Percentiles rank a stretch among this genome's conserved stretches.
phyloP scores from a whole-genome alignment of 2,888 invertebrate species.

The Acrocyrtus sp. region DNA sequence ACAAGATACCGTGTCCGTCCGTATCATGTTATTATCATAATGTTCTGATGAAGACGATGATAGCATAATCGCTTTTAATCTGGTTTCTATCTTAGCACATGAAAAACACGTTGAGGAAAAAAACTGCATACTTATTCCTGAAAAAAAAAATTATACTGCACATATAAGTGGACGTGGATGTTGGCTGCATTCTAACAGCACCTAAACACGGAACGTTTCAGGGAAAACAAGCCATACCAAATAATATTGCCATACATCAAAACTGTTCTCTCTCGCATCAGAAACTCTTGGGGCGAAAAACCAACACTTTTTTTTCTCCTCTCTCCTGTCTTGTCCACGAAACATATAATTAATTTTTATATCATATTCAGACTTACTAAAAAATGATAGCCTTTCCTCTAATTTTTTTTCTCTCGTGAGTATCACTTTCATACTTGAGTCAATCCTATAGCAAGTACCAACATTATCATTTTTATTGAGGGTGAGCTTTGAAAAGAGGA shows the following conservation, averaged over 20 bases:
- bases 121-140: neutral
- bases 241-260: neutral
- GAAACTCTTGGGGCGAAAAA: constrained; percentile 23
- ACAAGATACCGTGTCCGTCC: constrained; percentile 6
- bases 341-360: constrained; percentile 49
- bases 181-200: too few species aligned
- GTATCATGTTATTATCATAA: constrained; percentile 39
- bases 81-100: constrained; percentile 34
- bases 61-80: constrained; percentile 42
- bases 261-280: constrained; percentile 14
- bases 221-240: too few species aligned
- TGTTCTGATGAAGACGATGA: constrained; percentile 21
- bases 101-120: constrained; percentile 9
- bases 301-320: constrained; percentile 9
- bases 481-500: too few species aligned
- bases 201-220: too few species aligned
- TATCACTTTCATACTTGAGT: constrained; percentile 14
- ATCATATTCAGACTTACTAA: constrained; percentile 39
- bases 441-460: too few species aligned
- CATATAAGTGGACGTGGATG: too few species aligned
- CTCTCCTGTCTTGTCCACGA: constrained; percentile 21
- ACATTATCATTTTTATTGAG: too few species aligned
- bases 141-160: constrained; percentile 27
- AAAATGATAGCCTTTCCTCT: constrained; percentile 29
- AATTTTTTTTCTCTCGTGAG: neutral